These are phyloP conservation scores for Saccostrea echinata DNA, from an alignment of 1,140 invertebrate genomes.

Conservation along the genomic window DNA sequence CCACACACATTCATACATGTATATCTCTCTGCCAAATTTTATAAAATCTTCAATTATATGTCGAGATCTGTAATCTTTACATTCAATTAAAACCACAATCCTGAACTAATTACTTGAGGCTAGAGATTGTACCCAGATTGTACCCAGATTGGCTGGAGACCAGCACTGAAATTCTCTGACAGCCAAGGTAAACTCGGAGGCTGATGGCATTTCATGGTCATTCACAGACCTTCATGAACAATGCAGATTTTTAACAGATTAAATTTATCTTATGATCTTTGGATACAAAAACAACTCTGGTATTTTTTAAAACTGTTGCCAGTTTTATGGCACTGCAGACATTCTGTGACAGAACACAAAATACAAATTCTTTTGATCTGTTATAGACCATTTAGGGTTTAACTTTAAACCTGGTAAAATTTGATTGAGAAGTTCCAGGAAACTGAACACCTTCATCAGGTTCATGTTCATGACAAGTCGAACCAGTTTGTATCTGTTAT, in stretches of 20 bases:
- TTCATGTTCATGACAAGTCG: too few species aligned
- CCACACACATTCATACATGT: background rate
- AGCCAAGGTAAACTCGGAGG: background rate
- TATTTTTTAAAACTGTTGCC: background rate
- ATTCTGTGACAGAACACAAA: background rate
- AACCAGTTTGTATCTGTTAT: too few species aligned
- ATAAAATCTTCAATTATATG: background rate
- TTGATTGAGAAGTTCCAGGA: background rate
- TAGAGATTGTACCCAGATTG: too few species aligned
- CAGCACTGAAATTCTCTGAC: background rate
- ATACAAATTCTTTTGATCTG: background rate
- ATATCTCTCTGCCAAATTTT: background rate
- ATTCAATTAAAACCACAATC: background rate
- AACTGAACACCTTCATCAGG: too few species aligned
- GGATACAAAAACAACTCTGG: background rate
- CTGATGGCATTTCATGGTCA: background rate
- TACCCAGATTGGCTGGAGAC: background rate
- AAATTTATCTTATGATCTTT: background rate
- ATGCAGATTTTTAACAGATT: background rate
- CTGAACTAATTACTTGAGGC: background rate
- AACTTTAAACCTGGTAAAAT: background rate
- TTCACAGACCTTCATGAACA: background rate
- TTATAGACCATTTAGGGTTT: background rate
- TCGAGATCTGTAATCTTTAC: background rate
- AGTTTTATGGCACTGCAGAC: background rate